Evolutionary conservation across 2,113 vertebrate genomes (phyloP).

Genomic region (Psittacula cyanocephala): DNA sequence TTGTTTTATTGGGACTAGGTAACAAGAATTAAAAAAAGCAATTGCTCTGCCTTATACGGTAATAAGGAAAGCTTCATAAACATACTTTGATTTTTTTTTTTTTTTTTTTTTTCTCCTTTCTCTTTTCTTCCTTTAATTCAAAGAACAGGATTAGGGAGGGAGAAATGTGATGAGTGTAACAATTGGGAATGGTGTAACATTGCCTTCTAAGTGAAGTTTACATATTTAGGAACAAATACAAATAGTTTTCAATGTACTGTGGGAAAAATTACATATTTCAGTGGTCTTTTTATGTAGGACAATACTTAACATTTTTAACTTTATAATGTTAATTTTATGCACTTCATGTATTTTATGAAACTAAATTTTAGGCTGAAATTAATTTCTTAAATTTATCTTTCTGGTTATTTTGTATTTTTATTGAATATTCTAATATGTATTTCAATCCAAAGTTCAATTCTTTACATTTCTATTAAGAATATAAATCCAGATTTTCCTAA

Average conservation of each 20-base stretch:
- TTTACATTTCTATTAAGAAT: background rate
- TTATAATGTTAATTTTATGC: background rate
- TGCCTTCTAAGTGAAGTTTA: slow-evolving; percentile 48
- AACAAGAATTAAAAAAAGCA: too few relatives aligned
- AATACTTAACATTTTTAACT: slow-evolving; percentile 21
- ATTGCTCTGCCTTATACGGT: too few relatives aligned
- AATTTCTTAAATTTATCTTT: background rate
- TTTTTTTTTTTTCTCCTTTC: too few relatives aligned
- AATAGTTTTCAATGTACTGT: slow-evolving; percentile 24
- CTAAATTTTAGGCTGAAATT: background rate
- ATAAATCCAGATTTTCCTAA: background rate
- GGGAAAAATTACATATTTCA: slow-evolving; percentile 27
- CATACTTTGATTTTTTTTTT: too few relatives aligned
- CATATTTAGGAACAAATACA: slow-evolving; percentile 32
- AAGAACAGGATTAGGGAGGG: slow-evolving; percentile 70
- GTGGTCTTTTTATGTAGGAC: background rate
- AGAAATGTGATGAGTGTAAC: slow-evolving; percentile 71
- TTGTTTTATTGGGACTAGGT: too few relatives aligned
- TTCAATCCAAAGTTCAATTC: background rate
- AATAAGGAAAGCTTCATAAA: too few relatives aligned
- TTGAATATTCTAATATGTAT: background rate
- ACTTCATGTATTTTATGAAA: background rate
- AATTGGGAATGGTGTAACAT: slow-evolving; percentile 59
- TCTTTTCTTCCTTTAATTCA: slow-evolving; percentile 46
- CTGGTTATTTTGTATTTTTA: background rate